These are phyloP conservation scores for Leptobrachium ailaonicum DNA, from an alignment of 2,113 vertebrate genomes.

Conservation along the genomic window DNA sequence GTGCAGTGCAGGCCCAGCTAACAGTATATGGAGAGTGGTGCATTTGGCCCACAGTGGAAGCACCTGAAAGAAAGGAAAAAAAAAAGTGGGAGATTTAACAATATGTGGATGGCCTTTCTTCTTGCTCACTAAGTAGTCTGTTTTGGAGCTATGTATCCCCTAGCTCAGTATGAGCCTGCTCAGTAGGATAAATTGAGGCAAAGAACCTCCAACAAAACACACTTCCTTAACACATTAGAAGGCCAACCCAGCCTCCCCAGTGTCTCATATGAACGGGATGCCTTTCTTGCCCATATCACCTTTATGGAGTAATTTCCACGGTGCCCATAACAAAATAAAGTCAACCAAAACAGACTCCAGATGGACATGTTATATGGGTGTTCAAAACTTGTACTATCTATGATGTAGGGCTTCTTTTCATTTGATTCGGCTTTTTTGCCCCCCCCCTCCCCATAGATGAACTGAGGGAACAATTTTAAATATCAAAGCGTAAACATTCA, in stretches of 20 bases:
- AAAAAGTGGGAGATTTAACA: constrained; percentile 14
- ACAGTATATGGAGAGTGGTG: constrained; percentile 44
- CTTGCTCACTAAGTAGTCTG: constrained; percentile 27
- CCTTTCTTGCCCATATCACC: background rate
- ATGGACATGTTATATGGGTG: background rate
- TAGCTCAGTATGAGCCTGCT: background rate
- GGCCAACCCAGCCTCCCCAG: background rate
- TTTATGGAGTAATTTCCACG: background rate
- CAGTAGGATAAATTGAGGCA: constrained; percentile 1
- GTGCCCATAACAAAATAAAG: background rate
- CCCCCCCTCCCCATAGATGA: background rate
- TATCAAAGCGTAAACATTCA: background rate
- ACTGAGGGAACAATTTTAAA: background rate
- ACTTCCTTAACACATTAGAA: background rate
- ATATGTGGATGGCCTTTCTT: constrained; percentile 30
- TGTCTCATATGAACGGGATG: background rate
- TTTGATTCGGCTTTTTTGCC: background rate
- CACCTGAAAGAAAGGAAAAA: constrained; percentile 4
- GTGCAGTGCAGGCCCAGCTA: constrained; percentile 98
- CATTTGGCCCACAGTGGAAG: constrained; percentile 38
- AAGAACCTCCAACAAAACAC: background rate
- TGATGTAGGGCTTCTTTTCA: background rate
- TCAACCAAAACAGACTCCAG: background rate
- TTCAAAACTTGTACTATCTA: background rate
- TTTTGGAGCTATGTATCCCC: constrained; percentile 17